A percentile compares a stretch with the other conserved stretches of the same genome.
Evolutionary conservation across 1,140 invertebrate species (phyloP).

Genomic region (Pentalonia nigronervosa): DNA sequence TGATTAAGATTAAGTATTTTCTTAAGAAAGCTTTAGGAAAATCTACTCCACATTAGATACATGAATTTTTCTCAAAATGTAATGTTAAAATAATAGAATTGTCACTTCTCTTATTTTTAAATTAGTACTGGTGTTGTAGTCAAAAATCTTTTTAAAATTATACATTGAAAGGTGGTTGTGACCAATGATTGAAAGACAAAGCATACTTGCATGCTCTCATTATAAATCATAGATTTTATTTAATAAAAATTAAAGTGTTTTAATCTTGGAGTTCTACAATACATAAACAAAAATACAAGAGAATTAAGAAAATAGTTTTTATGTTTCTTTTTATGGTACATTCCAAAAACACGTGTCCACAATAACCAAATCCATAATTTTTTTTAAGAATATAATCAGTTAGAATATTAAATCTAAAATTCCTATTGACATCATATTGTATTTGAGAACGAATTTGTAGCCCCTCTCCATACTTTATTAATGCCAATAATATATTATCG

Average conservation of each 20-base stretch:
- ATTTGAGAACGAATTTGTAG: no score
- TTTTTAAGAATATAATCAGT: background rate
- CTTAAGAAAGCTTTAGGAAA: no score
- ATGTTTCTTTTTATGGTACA: background rate
- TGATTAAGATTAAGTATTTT: no score
- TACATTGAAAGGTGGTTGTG: background rate
- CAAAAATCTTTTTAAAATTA: background rate
- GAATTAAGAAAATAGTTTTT: background rate
- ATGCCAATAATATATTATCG: no score
- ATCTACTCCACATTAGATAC: no score
- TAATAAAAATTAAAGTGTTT: background rate
- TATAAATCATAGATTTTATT: background rate
- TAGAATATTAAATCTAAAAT: no score
- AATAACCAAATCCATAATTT: background rate
- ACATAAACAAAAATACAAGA: background rate
- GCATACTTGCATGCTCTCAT: no score
- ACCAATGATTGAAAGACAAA: background rate
- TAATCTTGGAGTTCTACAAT: background rate
- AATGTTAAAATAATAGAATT: background rate
- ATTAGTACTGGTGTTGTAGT: background rate
- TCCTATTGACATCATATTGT: no score
- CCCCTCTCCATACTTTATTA: no score
- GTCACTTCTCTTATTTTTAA: background rate
- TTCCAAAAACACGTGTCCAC: background rate
- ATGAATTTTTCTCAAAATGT: no score